These are phyloP conservation scores for Agelas oroides DNA, from an alignment of 37 sponge, comb jelly and placozoan genomes.

Conservation along the genomic window DNA sequence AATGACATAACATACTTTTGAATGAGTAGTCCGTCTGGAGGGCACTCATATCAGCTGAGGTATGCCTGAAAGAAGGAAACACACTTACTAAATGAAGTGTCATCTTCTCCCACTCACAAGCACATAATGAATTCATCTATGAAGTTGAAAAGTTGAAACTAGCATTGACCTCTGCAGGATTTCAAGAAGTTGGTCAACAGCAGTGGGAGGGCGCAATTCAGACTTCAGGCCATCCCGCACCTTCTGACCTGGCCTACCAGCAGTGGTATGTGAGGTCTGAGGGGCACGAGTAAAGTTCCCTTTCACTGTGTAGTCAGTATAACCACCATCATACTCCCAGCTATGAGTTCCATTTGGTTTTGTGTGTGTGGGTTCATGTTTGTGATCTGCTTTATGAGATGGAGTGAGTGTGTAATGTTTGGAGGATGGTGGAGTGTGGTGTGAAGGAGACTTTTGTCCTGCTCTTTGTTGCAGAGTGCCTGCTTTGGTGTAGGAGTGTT, in stretches of 20 bases:
- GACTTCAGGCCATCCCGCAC: not conserved
- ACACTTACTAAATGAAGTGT: not conserved
- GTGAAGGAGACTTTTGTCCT: not conserved
- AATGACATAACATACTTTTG: not conserved
- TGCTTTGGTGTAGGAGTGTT: not conserved
- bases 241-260: not conserved
- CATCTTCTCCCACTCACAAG: no score
- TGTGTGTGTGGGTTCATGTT: no score
- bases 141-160: no score
- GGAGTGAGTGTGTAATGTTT: not conserved
- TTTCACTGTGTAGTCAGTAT: not conserved
- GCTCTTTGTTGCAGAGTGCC: not conserved
- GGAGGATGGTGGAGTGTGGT: not conserved
- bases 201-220: not conserved
- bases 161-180: conserved; percentile 1
- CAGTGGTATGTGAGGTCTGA: not conserved
- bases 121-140: no score
- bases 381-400: no score
- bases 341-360: no score
- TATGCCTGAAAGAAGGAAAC: not conserved
- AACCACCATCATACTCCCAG: not conserved
- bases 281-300: conserved; percentile 65
- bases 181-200: not conserved
- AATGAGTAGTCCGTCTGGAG: not conserved
- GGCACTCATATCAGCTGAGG: not conserved